Conservation (phyloP, 2,113 vertebrate species). For the Nothoprocta perdicaria region DNA sequence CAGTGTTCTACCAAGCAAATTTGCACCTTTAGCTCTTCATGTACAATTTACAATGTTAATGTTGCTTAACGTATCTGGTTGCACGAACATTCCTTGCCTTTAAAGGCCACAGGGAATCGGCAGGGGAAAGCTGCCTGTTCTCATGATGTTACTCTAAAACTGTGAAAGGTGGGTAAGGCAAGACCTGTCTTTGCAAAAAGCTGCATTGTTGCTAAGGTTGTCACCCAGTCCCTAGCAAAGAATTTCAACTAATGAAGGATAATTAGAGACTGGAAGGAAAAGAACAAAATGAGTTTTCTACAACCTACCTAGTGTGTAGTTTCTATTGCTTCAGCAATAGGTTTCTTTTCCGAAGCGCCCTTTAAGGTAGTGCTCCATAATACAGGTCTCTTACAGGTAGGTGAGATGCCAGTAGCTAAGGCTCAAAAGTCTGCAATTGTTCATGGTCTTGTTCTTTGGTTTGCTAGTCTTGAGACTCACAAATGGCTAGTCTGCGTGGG, state of each 20-base stretch:
- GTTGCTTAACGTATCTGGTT: background rate
- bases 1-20: background rate
- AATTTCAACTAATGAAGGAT: background rate
- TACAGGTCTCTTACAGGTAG: background rate
- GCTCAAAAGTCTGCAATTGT: background rate
- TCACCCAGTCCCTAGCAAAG: background rate
- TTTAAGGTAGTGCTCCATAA: background rate
- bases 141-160: background rate
- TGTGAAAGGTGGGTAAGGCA: background rate
- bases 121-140: background rate
- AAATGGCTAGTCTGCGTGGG: accelerated
- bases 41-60: background rate
- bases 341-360: background rate
- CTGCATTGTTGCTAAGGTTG: background rate
- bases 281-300: background rate
- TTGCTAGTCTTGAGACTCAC: background rate
- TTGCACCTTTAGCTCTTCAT: background rate
- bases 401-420: background rate
- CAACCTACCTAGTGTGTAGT: accelerated
- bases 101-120: background rate
- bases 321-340: background rate
- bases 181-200: background rate
- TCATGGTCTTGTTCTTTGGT: accelerated
- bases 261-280: background rate
- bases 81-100: background rate